Evolutionary conservation across 1,140 invertebrate species (phyloP).

Genomic region (Tetraneura akinire): DNA sequence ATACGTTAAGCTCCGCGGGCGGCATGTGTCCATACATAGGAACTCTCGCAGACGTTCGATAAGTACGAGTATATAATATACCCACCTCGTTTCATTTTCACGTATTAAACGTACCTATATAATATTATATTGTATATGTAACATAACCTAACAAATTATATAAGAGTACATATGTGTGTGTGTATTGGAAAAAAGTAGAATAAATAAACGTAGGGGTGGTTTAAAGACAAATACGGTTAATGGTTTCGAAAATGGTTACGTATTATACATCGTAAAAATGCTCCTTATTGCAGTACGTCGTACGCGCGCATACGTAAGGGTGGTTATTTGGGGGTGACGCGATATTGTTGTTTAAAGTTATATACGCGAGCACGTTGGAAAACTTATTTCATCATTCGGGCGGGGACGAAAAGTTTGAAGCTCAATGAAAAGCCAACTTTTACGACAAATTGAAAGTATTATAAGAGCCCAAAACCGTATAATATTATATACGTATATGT

Average conservation of each 20-base stretch:
- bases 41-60: background rate
- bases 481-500: too few relatives aligned
- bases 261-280: too few relatives aligned
- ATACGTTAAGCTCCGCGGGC: background rate
- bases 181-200: too few relatives aligned
- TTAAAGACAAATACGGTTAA: conserved; percentile 32
- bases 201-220: background rate
- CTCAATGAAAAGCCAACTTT: conserved; percentile 46
- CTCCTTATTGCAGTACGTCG: too few relatives aligned
- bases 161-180: too few relatives aligned
- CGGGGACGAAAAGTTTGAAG: conserved; percentile 35
- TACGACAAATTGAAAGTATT: conserved; percentile 39
- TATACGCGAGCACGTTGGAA: conserved; percentile 33
- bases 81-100: too few relatives aligned
- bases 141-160: too few relatives aligned
- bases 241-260: background rate
- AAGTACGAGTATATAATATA: too few relatives aligned
- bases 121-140: too few relatives aligned
- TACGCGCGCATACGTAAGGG: too few relatives aligned
- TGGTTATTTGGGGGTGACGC: background rate
- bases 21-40: background rate
- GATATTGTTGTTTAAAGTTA: conserved; percentile 35
- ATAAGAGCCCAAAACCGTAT: conserved; percentile 13
- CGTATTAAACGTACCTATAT: too few relatives aligned
- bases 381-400: conserved; percentile 43